These are phyloP conservation scores for Brachionus asplanchnoidis DNA, from an alignment of 1,140 invertebrate genomes.

Conservation along the genomic window DNA sequence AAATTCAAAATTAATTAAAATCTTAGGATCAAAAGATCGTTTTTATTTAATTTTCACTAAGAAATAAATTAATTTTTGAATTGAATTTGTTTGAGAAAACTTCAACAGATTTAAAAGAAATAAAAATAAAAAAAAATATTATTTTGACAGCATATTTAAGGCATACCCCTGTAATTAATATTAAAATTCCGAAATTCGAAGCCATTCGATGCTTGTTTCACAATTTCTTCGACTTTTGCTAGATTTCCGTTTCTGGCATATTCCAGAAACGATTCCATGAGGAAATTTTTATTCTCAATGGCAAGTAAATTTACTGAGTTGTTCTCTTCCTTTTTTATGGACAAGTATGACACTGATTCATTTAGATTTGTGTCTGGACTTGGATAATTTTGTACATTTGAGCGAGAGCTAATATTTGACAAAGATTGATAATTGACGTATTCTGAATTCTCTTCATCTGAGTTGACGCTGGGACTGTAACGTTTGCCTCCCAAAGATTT, in stretches of 20 bases:
- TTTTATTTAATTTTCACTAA: too few relatives aligned
- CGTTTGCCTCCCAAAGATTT: neutral
- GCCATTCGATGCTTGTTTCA: conserved; percentile 28
- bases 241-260: conserved; percentile 23
- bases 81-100: too few relatives aligned
- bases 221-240: neutral
- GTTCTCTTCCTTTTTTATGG: neutral
- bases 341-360: neutral
- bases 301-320: neutral
- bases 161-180: conserved; percentile 5
- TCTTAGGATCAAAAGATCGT: too few relatives aligned
- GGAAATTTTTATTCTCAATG: neutral
- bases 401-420: neutral
- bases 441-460: neutral
- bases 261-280: conserved; percentile 8
- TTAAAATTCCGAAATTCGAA: conserved; percentile 8
- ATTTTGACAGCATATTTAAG: neutral
- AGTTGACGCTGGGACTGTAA: neutral
- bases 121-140: too few relatives aligned
- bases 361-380: neutral
- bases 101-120: too few relatives aligned
- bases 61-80: too few relatives aligned
- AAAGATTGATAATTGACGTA: neutral
- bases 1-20: too few relatives aligned
- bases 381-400: neutral